Evolutionary conservation across 2,888 invertebrate genomes (phyloP).

Genomic region (Lamellibrachia columna): DNA sequence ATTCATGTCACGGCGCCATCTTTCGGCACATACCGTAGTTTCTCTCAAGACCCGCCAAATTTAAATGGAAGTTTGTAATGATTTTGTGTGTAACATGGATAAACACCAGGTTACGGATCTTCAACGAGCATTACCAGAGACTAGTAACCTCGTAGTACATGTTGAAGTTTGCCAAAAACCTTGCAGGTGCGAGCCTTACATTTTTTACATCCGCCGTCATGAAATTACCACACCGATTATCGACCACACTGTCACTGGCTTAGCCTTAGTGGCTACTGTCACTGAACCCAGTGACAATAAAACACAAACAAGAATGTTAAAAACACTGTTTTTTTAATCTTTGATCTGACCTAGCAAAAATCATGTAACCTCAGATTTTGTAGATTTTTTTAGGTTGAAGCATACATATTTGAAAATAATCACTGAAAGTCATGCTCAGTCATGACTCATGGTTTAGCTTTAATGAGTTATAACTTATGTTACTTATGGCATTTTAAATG

Average conservation of each 20-base stretch:
- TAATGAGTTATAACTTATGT: too few species aligned
- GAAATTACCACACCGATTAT: background rate
- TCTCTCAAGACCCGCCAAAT: background rate
- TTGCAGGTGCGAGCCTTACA: conserved; percentile 42
- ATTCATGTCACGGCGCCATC: background rate
- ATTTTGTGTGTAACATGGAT: background rate
- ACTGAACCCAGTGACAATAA: too few species aligned
- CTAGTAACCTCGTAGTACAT: conserved; percentile 37
- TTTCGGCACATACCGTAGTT: background rate
- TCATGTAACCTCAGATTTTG: too few species aligned
- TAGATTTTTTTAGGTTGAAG: too few species aligned
- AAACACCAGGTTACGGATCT: conserved; percentile 26
- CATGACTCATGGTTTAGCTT: too few species aligned
- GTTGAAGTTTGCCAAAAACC: conserved; percentile 52
- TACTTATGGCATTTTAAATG: too few species aligned
- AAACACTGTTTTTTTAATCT: too few species aligned
- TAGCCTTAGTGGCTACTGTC: background rate
- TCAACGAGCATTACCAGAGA: conserved; percentile 28
- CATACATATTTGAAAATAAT: too few species aligned
- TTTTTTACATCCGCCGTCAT: background rate
- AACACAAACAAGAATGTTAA: too few species aligned
- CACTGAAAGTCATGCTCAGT: too few species aligned
- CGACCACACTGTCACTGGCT: background rate
- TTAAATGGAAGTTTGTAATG: conserved; percentile 11
- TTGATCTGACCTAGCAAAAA: too few species aligned